Conservation (phyloP, 2,797 vertebrate species). For the Phylloscopus collybita region DNA sequence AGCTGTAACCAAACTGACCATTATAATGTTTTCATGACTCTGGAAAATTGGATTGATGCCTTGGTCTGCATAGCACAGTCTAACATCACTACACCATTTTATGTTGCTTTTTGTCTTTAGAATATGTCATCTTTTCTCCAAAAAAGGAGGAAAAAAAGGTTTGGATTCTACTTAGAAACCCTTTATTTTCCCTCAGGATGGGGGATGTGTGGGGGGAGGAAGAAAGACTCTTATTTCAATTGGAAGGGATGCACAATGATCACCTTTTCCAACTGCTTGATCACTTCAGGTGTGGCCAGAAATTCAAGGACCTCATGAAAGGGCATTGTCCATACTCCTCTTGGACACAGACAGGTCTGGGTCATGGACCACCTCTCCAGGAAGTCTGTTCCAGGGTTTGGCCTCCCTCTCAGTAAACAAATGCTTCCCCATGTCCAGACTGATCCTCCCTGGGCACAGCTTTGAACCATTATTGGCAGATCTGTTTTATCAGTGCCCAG, state of each 20-base stretch:
- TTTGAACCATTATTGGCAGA: neutral
- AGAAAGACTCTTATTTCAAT: neutral
- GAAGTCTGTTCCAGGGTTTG: neutral
- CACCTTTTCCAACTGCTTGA: neutral
- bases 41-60: neutral
- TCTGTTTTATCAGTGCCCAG: neutral
- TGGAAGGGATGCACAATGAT: accelerated
- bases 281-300: neutral
- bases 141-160: neutral
- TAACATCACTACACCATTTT: neutral
- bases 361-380: no score
- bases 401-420: neutral
- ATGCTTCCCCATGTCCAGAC: neutral
- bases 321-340: neutral
- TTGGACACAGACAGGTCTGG: neutral
- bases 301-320: neutral
- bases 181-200: neutral
- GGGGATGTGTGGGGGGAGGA: no score
- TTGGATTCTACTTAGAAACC: neutral
- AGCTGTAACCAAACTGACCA: neutral
- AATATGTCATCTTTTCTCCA: neutral
- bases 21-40: neutral
- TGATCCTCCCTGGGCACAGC: neutral
- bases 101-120: neutral
- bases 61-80: neutral